Evolutionary conservation across 2,113 vertebrate species (phyloP), one percentile per base, ranked within the genome.

Genomic region (Galbula dea): DNA sequence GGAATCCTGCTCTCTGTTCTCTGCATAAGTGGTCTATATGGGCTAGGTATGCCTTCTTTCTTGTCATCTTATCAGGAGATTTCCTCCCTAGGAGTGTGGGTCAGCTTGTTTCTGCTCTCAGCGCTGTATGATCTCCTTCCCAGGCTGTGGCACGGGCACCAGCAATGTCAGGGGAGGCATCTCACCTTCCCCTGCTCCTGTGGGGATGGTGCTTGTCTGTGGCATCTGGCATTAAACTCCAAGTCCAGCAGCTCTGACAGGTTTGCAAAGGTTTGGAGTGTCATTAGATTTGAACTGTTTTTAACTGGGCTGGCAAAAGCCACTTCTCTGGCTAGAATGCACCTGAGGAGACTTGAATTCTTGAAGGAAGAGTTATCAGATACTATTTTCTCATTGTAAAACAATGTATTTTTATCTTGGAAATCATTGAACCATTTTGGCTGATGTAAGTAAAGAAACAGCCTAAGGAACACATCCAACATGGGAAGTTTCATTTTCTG

Each of bases 341-440:
- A 27, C 22, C 29, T 79, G 83, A 41, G 8, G 18, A 23, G 43
- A 12, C 51, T 85, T 61, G 36, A 73, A 65, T 93, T 82, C 17
- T 58, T 65, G 37, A 79, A 85, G 43, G 26, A 79, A 43, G 21
- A 57, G 41, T 30, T 49, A 59, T 26, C 34, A 63, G 54, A 51
- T 73, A 62, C 0, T 82, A 23, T 66, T 90, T 94, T 90, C 26
- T 89, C 37, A 46, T n/a, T 86, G 22, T 63, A 87, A 84, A 92
- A 54, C 45, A 75, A 8, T 43, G 27, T n/a, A 45, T 26, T 86
- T 86, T 55, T 72, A 10, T 78, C 74, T 79, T 92, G 80, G 74
- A 93, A 93, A 90, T 82, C 62, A 61, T 10, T 36, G 20, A 92
- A 68, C 29, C 10, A 20, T 79, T 95, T 87, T 85, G 39, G 55